Evolutionary conservation across 2,888 invertebrate genomes (phyloP).

Genomic region (Allolobophora icterica): DNA sequence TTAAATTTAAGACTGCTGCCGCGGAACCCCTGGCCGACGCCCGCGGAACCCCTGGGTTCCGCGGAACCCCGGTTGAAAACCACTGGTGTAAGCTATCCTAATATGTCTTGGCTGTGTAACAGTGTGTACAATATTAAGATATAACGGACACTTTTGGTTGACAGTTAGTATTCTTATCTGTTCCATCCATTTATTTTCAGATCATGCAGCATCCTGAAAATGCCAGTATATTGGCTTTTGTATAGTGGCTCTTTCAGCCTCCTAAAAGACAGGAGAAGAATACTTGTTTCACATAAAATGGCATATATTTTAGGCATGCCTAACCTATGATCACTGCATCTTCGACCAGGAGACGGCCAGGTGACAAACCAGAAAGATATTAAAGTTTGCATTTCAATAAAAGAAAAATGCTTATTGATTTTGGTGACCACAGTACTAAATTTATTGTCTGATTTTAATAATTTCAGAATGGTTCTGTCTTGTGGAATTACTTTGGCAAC

Average conservation of each 20-base stretch:
- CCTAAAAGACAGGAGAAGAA: neutral
- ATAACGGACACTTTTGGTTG: neutral
- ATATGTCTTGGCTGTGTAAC: neutral
- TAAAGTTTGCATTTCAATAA: neutral
- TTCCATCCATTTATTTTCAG: neutral
- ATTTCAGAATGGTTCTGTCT: neutral
- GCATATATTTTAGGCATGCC: neutral
- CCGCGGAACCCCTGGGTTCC: too few relatives aligned
- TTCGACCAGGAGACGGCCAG: neutral
- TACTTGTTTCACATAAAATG: neutral
- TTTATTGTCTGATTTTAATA: neutral
- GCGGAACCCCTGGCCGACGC: too few relatives aligned
- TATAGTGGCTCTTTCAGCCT: neutral
- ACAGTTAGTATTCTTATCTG: neutral
- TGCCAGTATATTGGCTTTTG: too few relatives aligned
- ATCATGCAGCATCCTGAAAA: too few relatives aligned
- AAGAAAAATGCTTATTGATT: neutral
- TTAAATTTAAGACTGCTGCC: too few relatives aligned
- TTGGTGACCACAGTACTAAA: neutral
- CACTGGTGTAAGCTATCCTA: too few relatives aligned
- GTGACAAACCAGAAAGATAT: too few relatives aligned
- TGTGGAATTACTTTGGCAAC: neutral
- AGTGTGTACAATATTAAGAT: too few relatives aligned
- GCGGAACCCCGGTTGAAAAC: too few relatives aligned
- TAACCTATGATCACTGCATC: neutral